Evolutionary conservation across 53 echinoderm and acorn worm genomes (phyloP), one percentile per base, ranked within the genome.

Genomic region (Stichopus horrens): DNA sequence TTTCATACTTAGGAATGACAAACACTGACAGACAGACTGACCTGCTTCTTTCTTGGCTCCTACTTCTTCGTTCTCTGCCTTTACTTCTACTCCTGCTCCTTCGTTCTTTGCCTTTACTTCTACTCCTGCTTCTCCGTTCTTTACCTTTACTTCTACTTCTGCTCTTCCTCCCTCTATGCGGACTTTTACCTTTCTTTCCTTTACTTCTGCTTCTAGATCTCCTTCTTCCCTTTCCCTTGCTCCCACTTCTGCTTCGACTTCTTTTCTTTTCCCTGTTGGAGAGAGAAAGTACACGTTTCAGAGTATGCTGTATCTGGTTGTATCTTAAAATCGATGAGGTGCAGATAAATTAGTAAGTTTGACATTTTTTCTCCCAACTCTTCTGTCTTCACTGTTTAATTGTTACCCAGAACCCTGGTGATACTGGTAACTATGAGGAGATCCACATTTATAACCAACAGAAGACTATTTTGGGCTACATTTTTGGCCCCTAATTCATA

Each of bases 201-300:
- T 90, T 86, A 56, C 91, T 91, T 23, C 88, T 58, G 11, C 87
- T 86, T 13, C 91, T 87, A 71, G 66, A 66, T 51, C 90, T 86
- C 66, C 22, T 86, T 8, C 37, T 66, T 4, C 81, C 9, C 58
- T 58, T 81, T 56, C 56, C 81, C 19, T 23, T 85, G 51, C 58
- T 88, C 81, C 73, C 91, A 19, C 90, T 90, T 23, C 91, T 91
- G 11, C 90, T 91, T 13, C 90, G 59, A 76, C 90, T 86, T 54
- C 86, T 90, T 58, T 37, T 90, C 73, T 84, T 90, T 56, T 82
- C 74, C 76, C 88, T 88, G 86, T 7, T 71, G 71, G 71, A 71
- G 71, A 71, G 71, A 71, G 71, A 63, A 63, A 71, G 71, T 71
- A 2, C 71, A 71, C 4, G 71, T 13, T 18, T 71, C 6, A 16